Evolutionary conservation across 2,113 vertebrate species (phyloP).

Genomic region (Mirza zaza): DNA sequence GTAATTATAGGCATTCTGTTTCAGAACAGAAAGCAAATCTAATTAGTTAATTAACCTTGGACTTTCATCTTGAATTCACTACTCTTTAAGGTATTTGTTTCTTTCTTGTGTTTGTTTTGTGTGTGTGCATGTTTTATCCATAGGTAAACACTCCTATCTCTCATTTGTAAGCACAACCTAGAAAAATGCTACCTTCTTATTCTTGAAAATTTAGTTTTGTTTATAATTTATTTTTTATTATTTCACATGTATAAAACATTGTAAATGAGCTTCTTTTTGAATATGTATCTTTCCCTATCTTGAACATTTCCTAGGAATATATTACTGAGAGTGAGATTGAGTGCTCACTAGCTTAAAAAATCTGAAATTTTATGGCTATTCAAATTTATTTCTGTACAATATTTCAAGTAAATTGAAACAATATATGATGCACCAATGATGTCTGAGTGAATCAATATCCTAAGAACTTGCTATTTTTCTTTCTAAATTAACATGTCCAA

Average conservation of each 20-base stretch:
- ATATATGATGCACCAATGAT: background rate
- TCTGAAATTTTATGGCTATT: background rate
- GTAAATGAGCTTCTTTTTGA: background rate
- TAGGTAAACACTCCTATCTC: background rate
- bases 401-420: background rate
- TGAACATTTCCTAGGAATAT: background rate
- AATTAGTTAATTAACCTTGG: background rate
- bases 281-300: background rate
- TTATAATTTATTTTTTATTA: background rate
- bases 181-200: background rate
- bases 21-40: background rate
- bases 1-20: background rate
- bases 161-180: background rate
- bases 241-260: background rate
- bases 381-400: background rate
- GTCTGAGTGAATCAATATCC: background rate
- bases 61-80: background rate
- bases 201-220: background rate
- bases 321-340: background rate
- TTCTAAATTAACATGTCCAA: background rate
- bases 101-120: background rate
- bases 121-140: background rate
- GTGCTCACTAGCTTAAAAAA: background rate
- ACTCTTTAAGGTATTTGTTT: background rate
- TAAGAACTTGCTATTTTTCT: background rate